These are phyloP conservation scores for Morpho helenor DNA, from an alignment of 2,888 invertebrate species.

Conservation along the genomic window DNA sequence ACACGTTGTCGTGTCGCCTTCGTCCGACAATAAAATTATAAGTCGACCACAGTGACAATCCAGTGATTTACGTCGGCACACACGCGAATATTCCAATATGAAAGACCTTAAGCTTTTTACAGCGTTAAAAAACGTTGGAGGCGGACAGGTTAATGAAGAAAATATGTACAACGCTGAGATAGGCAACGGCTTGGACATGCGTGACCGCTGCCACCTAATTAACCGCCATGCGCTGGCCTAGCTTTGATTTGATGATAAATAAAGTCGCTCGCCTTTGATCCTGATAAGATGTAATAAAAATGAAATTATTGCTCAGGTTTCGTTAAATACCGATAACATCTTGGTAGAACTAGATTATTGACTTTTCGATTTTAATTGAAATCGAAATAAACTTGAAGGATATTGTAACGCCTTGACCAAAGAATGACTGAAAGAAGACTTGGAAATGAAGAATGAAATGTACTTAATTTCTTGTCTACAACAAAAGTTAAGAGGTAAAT, in stretches of 20 bases:
- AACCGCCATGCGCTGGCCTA: conserved; percentile 34
- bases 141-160: conserved; percentile 74
- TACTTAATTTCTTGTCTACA: too few species aligned
- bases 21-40: conserved; percentile 78
- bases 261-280: conserved; percentile 28
- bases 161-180: conserved; percentile 60
- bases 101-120: conserved; percentile 62
- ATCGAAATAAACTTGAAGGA: background rate
- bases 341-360: conserved; percentile 5
- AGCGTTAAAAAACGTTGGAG: conserved; percentile 53
- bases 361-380: conserved; percentile 4
- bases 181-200: conserved; percentile 49
- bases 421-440: background rate
- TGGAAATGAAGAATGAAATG: background rate
- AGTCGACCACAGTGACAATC: conserved; percentile 77
- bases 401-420: background rate
- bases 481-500: too few species aligned
- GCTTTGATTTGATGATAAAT: conserved; percentile 33
- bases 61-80: conserved; percentile 75
- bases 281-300: conserved; percentile 31
- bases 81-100: conserved; percentile 75
- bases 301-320: conserved; percentile 31
- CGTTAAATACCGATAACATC: conserved; percentile 25
- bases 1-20: conserved; percentile 68
- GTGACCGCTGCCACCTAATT: conserved; percentile 47